Percentiles rank a stretch among this genome's conserved stretches.
Conservation (phyloP, 1,140 invertebrate genomes). For the Monomorium pharaonis region DNA sequence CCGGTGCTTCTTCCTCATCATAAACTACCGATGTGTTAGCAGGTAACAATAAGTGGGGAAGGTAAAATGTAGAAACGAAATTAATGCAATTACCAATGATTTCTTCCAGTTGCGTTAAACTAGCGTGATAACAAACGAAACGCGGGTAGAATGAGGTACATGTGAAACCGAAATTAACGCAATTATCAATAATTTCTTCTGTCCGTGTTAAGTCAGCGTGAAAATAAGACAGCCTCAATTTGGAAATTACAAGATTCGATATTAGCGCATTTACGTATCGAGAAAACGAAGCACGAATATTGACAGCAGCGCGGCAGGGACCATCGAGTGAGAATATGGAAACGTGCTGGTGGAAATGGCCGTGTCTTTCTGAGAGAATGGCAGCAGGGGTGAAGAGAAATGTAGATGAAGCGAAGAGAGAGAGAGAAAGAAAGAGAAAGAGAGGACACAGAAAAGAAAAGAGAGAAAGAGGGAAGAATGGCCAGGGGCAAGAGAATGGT, state of each 20-base stretch:
- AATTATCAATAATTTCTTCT: constrained; percentile 14
- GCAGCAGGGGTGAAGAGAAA: constrained; percentile 20
- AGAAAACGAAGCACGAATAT: constrained; percentile 20
- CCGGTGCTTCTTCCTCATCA: background rate
- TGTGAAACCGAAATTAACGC: background rate
- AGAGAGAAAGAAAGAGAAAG: background rate
- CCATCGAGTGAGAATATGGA: constrained; percentile 37
- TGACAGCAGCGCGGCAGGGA: constrained; percentile 33
- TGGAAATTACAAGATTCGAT: constrained; percentile 14
- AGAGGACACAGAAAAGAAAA: no score
- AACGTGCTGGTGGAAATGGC: constrained; percentile 28
- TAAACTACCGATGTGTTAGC: constrained; percentile 19
- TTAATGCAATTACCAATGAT: constrained; percentile 26
- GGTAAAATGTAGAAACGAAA: background rate
- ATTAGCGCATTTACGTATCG: constrained; percentile 26
- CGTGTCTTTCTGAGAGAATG: constrained; percentile 37
- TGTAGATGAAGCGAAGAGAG: constrained; percentile 21
- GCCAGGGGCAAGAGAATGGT: constrained; percentile 42
- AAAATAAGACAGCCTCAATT: constrained; percentile 7
- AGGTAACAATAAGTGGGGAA: background rate
- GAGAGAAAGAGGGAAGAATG: background rate
- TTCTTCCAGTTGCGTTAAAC: background rate
- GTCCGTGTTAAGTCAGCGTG: background rate
- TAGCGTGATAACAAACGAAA: background rate
- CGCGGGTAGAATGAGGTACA: background rate